A percentile compares a stretch with the other conserved stretches of the same genome.
Conservation (phyloP, 2,113 vertebrate species). For the Vulpes vulpes region DNA sequence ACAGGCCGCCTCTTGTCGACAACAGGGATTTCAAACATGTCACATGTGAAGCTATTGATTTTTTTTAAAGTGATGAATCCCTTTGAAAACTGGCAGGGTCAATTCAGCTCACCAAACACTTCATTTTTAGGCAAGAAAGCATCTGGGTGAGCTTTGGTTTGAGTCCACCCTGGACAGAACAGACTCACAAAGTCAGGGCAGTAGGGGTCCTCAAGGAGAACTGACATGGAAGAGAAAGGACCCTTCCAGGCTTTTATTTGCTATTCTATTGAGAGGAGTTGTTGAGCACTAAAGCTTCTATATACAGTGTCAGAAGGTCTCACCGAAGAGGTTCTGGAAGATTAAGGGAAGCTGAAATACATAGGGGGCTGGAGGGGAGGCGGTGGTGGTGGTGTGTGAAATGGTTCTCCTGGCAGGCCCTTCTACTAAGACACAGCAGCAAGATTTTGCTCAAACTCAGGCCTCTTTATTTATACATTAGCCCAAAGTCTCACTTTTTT, state of each 20-base stretch:
- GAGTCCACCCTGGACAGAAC: not conserved
- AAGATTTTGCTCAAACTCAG: not conserved
- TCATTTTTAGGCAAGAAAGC: constrained; percentile 40
- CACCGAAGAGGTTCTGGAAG: not conserved
- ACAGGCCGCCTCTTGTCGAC: not conserved
- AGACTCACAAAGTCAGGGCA: not conserved
- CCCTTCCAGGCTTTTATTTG: not conserved
- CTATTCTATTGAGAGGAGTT: not conserved
- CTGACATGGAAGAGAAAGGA: not conserved
- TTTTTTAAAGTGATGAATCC: not conserved
- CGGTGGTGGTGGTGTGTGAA: not conserved
- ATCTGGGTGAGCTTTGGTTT: not conserved
- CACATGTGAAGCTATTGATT: not conserved
- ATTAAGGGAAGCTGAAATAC: not conserved
- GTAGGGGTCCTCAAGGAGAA: not conserved
- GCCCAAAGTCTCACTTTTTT: not conserved
- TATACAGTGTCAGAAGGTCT: not conserved
- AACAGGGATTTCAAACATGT: not conserved
- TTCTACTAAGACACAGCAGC: not conserved
- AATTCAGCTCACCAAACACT: not conserved
- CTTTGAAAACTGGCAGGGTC: not conserved
- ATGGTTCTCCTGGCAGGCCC: not conserved
- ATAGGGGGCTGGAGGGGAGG: too few species aligned
- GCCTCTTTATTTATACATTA: constrained; percentile 11
- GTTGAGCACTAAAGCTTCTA: not conserved